Conservation (phyloP, 2,113 vertebrate species). For the Orycteropus afer region DNA sequence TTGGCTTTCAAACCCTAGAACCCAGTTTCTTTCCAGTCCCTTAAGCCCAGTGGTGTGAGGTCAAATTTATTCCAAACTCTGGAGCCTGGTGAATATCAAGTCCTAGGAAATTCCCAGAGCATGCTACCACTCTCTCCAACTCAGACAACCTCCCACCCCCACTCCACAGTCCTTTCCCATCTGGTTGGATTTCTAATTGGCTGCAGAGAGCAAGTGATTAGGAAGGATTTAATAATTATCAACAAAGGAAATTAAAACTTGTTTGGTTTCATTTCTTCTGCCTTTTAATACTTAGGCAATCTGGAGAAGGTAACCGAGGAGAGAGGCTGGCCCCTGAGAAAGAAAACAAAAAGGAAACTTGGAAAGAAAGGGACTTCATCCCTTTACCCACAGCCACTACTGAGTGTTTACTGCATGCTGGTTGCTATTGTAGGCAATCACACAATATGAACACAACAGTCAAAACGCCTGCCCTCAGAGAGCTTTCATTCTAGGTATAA, state of each 20-base stretch:
- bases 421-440: background rate
- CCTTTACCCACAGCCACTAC: background rate
- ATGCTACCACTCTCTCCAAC: background rate
- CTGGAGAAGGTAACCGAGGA: slow-evolving; percentile 76
- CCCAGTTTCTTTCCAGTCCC: background rate
- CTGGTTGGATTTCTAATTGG: slow-evolving; percentile 55
- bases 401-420: background rate
- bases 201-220: slow-evolving; percentile 70
- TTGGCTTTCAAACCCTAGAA: background rate
- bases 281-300: slow-evolving; percentile 78
- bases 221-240: slow-evolving; percentile 79
- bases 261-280: slow-evolving; percentile 69
- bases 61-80: background rate
- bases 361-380: background rate
- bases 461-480: fast-evolving
- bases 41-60: background rate
- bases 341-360: background rate
- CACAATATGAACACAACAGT: too few species aligned
- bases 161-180: background rate
- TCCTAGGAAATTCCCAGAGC: background rate
- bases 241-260: slow-evolving; percentile 82
- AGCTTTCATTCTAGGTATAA: background rate
- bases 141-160: background rate
- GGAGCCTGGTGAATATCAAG: background rate
- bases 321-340: slow-evolving; percentile 64